phyloP scores from a whole-genome alignment of 2,797 vertebrate genomes.

The Botia kubotai region DNA sequence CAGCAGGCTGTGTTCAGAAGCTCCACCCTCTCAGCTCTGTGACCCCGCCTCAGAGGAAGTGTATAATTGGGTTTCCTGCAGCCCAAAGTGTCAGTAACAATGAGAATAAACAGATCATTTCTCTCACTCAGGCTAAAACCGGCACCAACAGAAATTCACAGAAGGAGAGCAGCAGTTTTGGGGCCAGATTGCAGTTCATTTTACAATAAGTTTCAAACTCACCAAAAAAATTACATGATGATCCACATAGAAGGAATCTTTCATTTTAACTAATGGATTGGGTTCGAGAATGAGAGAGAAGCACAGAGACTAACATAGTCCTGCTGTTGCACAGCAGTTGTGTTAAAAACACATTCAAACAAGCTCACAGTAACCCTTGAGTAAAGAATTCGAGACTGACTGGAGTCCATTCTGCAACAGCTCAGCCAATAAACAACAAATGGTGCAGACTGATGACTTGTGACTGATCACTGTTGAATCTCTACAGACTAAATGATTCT shows the following conservation, averaged over 20 bases:
- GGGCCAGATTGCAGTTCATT: neutral
- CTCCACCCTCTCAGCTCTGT: constrained; percentile 49
- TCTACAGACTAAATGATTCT: neutral
- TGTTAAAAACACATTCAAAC: neutral
- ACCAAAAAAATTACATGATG: too few species aligned
- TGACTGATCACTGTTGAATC: too few species aligned
- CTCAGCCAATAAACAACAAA: neutral
- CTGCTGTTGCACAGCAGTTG: neutral
- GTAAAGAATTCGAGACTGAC: neutral
- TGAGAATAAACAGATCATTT: constrained; percentile 47
- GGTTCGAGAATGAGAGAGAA: constrained; percentile 21
- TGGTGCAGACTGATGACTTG: neutral
- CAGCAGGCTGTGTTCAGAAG: constrained; percentile 51
- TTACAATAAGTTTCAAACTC: too few species aligned
- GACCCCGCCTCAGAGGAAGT: constrained; percentile 54
- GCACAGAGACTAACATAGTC: constrained; percentile 4
- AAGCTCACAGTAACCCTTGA: neutral
- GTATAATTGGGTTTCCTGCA: constrained; percentile 52
- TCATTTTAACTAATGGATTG: neutral
- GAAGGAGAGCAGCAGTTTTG: neutral
- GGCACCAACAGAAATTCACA: neutral
- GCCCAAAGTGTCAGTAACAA: constrained; percentile 35
- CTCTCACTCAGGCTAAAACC: constrained; percentile 37
- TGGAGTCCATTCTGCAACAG: neutral
- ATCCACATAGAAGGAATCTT: constrained; percentile 11